A percentile compares a stretch with the other conserved stretches of the same genome.
phyloP scores from a whole-genome alignment of 2,113 vertebrate species.

The Nyctereutes procyonoides region DNA sequence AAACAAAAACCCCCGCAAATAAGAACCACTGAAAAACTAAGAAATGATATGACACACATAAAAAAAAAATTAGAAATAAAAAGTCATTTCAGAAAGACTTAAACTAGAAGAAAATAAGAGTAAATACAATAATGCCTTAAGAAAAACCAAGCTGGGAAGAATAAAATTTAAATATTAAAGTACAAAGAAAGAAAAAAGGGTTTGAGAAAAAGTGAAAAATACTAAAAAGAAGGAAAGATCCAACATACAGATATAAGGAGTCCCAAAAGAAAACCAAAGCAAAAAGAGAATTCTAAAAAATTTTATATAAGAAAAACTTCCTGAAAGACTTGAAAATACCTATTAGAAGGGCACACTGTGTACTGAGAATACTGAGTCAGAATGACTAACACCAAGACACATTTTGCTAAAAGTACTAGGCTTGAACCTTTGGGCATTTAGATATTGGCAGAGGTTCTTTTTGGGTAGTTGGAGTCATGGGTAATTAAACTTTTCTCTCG shows the following conservation, averaged over 20 bases:
- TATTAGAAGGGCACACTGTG: background rate
- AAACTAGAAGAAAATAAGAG: background rate
- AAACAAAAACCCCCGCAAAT: background rate
- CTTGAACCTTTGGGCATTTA: background rate
- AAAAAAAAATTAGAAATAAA: background rate
- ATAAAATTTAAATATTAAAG: slow-evolving; percentile 24
- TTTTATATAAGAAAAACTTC: background rate
- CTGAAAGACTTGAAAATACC: background rate
- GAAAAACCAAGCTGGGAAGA: background rate
- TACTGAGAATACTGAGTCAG: background rate
- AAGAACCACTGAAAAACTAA: background rate
- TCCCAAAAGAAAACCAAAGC: background rate
- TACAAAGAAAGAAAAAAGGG: background rate
- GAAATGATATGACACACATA: background rate
- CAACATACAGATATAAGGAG: background rate
- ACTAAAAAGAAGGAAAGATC: background rate
- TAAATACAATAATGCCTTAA: background rate
- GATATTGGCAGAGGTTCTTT: background rate
- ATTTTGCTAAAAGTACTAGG: background rate
- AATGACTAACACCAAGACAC: background rate
- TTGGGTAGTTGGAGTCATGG: background rate
- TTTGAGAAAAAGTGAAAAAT: background rate
- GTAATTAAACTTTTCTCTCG: background rate
- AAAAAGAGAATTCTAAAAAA: background rate
- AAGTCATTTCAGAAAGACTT: background rate